These are phyloP conservation scores for Hydropotes inermis DNA, from an alignment of 2,113 vertebrate genomes.

Conservation along the genomic window DNA sequence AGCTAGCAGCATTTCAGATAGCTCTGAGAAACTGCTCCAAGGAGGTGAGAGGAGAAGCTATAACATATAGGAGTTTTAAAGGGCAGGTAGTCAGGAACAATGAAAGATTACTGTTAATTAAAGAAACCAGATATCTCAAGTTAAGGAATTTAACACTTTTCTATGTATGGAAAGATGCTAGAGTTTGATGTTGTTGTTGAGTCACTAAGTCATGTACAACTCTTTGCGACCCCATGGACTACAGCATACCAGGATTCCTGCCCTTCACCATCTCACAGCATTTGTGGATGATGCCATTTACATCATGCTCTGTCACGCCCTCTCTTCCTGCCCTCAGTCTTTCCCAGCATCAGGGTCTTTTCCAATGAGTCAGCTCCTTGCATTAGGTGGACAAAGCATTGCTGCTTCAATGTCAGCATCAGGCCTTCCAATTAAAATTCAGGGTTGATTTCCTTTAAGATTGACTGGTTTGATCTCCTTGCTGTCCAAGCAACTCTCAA, in stretches of 20 bases:
- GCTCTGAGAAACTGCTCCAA: background rate
- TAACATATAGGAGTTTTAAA: background rate
- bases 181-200: background rate
- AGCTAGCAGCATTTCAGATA: background rate
- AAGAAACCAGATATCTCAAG: background rate
- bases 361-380: background rate
- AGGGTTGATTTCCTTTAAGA: background rate
- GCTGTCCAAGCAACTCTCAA: background rate
- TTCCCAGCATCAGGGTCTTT: background rate
- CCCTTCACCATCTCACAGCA: background rate
- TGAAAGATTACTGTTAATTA: background rate
- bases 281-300: background rate
- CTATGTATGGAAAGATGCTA: background rate
- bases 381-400: background rate
- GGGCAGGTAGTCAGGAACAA: background rate
- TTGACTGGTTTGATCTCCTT: background rate
- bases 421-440: background rate
- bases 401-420: background rate
- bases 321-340: background rate
- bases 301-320: background rate
- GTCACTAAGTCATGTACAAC: background rate
- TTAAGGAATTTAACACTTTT: background rate
- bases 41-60: background rate
- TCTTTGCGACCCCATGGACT: background rate
- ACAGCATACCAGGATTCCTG: background rate